A percentile compares a stretch with the other conserved stretches of the same genome.
Evolutionary conservation across 2,113 vertebrate species (phyloP).

Genomic region (Stercorarius parasiticus): DNA sequence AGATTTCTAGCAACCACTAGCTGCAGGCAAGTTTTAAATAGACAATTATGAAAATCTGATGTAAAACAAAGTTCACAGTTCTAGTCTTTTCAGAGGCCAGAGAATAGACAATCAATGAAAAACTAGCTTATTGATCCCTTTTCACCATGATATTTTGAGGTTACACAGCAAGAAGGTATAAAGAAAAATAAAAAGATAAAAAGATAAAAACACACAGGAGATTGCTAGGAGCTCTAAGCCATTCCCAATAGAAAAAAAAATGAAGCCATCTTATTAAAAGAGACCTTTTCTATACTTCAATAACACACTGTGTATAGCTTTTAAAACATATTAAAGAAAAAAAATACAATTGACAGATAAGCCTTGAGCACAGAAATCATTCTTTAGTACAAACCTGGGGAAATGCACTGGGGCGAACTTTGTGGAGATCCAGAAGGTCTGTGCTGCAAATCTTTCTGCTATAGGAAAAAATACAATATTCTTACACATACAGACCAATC

Average conservation of each 20-base stretch:
- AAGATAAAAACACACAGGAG: conserved; percentile 51
- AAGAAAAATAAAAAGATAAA: conserved; percentile 54
- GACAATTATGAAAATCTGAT: conserved; percentile 73
- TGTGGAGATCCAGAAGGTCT: conserved; percentile 54
- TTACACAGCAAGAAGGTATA: conserved; percentile 52
- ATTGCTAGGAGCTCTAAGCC: conserved; percentile 31
- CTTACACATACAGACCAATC: conserved; percentile 33
- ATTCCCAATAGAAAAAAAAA: conserved; percentile 38
- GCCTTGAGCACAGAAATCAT: conserved; percentile 64
- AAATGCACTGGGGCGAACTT: conserved; percentile 57
- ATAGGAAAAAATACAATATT: conserved; percentile 5
- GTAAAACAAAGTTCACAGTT: conserved; percentile 70
- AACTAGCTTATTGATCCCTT: conserved; percentile 70
- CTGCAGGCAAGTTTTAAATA: conserved; percentile 55
- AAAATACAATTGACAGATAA: conserved; percentile 53
- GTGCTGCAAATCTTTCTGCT: conserved; percentile 65
- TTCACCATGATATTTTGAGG: conserved; percentile 53
- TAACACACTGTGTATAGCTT: conserved; percentile 58
- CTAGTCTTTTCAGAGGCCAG: conserved; percentile 59
- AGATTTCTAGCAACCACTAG: conserved; percentile 70
- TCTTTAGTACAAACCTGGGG: conserved; percentile 62
- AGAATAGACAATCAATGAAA: conserved; percentile 69
- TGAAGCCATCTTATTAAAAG: conserved; percentile 48
- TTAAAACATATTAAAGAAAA: conserved; percentile 66
- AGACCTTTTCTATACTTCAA: conserved; percentile 32